Evolutionary conservation across 2,797 vertebrate genomes (phyloP).

Genomic region (Acipenser oxyrinchus): DNA sequence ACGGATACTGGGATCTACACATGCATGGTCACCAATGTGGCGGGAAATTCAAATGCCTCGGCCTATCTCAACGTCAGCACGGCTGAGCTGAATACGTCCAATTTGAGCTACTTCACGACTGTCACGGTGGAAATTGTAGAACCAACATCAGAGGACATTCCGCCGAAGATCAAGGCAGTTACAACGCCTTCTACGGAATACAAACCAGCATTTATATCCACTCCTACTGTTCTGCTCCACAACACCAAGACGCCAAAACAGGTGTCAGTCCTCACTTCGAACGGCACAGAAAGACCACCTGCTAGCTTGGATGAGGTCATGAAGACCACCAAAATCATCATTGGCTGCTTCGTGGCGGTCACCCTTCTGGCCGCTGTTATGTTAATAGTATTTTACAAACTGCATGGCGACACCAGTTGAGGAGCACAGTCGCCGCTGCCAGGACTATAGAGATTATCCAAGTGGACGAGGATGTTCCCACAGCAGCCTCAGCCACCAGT

Average conservation of each 20-base stretch:
- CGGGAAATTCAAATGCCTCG: constrained; percentile 91
- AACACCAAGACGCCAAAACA: constrained; percentile 80
- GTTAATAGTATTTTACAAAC: constrained; percentile 95
- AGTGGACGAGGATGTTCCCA: constrained; percentile 83
- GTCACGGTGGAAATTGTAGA: constrained; percentile 90
- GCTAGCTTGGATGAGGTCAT: constrained; percentile 94
- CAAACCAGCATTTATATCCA: constrained; percentile 91
- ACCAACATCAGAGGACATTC: constrained; percentile 73
- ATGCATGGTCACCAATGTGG: constrained; percentile 97
- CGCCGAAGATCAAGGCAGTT: constrained; percentile 78
- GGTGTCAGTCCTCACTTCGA: constrained; percentile 70
- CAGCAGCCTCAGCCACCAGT: constrained; percentile 58
- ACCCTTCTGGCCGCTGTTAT: constrained; percentile 90
- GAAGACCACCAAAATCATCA: constrained; percentile 99
- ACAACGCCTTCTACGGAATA: constrained; percentile 86
- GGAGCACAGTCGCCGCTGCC: constrained; percentile 83
- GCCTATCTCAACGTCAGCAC: constrained; percentile 93
- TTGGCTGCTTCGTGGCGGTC: constrained; percentile 94
- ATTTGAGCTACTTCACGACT: constrained; percentile 94
- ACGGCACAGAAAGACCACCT: constrained; percentile 64
- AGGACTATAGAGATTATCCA: constrained; percentile 91
- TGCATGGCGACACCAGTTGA: constrained; percentile 90
- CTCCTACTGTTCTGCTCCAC: constrained; percentile 86
- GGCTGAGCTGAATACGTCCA: constrained; percentile 93
- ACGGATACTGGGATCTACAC: constrained; percentile 88